A percentile compares a stretch with the other conserved stretches of the same genome.
These are phyloP conservation scores for Perithous albicinctus DNA, from an alignment of 2,888 invertebrate genomes.

Conservation along the genomic window DNA sequence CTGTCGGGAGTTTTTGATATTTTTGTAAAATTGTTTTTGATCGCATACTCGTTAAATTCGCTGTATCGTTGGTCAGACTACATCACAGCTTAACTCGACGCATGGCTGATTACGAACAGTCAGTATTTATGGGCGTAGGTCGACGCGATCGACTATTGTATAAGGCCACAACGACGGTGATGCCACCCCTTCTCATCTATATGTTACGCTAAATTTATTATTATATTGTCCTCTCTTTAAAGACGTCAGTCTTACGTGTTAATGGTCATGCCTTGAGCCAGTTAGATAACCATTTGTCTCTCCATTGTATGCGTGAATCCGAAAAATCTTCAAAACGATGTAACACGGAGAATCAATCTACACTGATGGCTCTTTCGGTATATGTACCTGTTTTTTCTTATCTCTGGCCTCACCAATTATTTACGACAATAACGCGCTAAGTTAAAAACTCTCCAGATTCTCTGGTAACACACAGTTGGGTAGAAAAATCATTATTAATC, in stretches of 20 bases:
- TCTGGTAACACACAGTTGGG: no score
- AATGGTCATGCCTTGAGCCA: conserved; percentile 17
- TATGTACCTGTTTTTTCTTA: no score
- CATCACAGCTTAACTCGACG: conserved; percentile 20
- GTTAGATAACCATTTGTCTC: neutral
- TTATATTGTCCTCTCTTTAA: neutral
- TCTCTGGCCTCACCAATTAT: no score
- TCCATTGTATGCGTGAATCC: no score
- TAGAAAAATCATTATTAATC: no score
- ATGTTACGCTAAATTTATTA: conserved; percentile 12
- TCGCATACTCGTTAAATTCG: neutral
- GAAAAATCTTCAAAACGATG: no score
- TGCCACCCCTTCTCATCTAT: neutral
- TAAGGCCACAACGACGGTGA: conserved; percentile 1
- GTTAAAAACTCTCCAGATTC: no score
- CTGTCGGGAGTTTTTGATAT: no score
- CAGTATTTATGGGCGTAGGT: conserved; percentile 34
- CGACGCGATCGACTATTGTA: conserved; percentile 5
- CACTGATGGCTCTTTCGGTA: no score
- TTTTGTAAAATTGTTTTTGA: no score
- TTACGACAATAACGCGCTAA: no score
- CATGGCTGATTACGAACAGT: conserved; percentile 16
- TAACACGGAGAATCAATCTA: no score
- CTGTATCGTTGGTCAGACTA: neutral
- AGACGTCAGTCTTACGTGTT: neutral